Conservation (phyloP, 2,113 vertebrate genomes). For the Melanostigma gelatinosum region DNA sequence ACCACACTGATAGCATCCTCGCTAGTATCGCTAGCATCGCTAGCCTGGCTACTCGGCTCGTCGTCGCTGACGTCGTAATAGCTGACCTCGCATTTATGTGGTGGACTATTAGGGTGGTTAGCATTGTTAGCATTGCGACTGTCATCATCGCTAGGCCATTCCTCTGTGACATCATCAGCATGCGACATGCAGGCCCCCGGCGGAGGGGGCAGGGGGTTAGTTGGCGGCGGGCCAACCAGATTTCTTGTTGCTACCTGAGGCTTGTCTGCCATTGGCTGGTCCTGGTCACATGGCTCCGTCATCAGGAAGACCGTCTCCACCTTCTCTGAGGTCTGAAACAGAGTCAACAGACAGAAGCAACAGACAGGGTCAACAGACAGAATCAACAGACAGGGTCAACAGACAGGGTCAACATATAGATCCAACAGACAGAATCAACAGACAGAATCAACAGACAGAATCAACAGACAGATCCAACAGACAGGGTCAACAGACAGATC, state of each 20-base stretch:
- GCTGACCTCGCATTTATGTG: not conserved
- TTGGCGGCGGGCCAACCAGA: constrained; percentile 34
- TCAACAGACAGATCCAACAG: no score
- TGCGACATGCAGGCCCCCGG: constrained; percentile 14
- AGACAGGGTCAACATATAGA: no score
- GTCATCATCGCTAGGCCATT: constrained; percentile 19
- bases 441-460: no score
- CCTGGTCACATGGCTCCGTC: constrained; percentile 52
- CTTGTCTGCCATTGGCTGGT: constrained; percentile 39
- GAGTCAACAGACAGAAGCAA: constrained; percentile 7
- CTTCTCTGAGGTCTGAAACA: constrained; percentile 72
- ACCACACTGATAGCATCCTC: constrained; percentile 73
- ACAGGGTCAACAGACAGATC: no score
- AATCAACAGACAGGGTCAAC: no score
- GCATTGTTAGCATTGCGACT: constrained; percentile 8
- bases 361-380: constrained; percentile 3
- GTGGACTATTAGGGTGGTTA: not conserved
- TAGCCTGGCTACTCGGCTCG: constrained; percentile 31
- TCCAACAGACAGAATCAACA: no score
- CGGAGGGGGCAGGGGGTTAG: constrained; percentile 33
- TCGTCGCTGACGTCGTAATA: constrained; percentile 45
- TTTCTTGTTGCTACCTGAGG: constrained; percentile 62
- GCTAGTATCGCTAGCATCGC: constrained; percentile 49
- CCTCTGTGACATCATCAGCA: constrained; percentile 38
- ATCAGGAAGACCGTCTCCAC: constrained; percentile 51